Evolutionary conservation across 1,140 invertebrate species (phyloP).

Genomic region (Spodoptera frugiperda): DNA sequence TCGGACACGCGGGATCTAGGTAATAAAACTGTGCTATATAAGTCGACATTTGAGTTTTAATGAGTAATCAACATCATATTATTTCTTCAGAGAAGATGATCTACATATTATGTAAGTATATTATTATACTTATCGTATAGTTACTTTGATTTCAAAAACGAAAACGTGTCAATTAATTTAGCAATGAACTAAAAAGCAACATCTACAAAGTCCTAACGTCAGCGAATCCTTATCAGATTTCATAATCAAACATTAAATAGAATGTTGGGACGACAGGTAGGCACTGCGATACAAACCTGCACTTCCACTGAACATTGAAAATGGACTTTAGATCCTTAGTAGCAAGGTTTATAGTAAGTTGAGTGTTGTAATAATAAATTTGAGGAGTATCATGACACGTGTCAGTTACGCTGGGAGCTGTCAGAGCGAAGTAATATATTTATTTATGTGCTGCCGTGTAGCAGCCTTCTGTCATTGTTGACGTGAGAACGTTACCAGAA

Average conservation of each 20-base stretch:
- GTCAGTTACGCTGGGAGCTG: slow-evolving; percentile 77
- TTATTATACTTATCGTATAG: background rate
- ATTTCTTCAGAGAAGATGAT: too few species aligned
- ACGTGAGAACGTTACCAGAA: slow-evolving; percentile 67
- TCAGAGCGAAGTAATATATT: slow-evolving; percentile 80
- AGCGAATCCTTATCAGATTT: slow-evolving; percentile 66
- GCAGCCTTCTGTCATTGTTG: slow-evolving; percentile 59
- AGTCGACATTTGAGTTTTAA: background rate
- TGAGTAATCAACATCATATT: too few species aligned
- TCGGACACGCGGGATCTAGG: too few species aligned
- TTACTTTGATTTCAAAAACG: background rate
- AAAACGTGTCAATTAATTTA: background rate
- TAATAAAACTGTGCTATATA: background rate
- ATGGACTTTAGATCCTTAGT: slow-evolving; percentile 42
- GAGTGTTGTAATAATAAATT: slow-evolving; percentile 62
- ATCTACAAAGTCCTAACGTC: slow-evolving; percentile 44
- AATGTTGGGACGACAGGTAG: slow-evolving; percentile 81
- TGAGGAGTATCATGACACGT: slow-evolving; percentile 74
- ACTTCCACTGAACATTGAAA: slow-evolving; percentile 38
- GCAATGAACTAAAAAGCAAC: background rate
- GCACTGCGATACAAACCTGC: slow-evolving; percentile 58
- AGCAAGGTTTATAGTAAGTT: slow-evolving; percentile 51
- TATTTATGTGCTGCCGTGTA: slow-evolving; percentile 70
- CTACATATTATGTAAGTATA: too few species aligned
- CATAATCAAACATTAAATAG: slow-evolving; percentile 72